Conservation (phyloP, 2,113 vertebrate genomes). For the Ibidorhyncha struthersii region DNA sequence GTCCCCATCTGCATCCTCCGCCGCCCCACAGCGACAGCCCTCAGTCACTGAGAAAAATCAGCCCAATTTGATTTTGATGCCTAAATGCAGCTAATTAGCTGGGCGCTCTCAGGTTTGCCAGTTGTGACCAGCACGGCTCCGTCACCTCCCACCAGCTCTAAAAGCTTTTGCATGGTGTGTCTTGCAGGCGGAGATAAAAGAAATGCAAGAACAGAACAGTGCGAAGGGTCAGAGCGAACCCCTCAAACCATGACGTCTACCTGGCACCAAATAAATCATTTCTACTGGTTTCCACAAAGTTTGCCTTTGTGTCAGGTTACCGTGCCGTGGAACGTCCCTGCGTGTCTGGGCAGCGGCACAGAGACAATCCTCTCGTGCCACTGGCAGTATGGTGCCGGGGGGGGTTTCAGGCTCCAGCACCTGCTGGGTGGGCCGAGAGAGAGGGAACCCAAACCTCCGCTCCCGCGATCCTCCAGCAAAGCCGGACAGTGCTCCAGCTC, state of each 20-base stretch:
- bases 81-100: background rate
- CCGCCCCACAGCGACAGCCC: background rate
- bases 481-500: background rate
- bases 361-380: fast-evolving
- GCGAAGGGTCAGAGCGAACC: background rate
- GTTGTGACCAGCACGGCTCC: background rate
- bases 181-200: background rate
- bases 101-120: background rate
- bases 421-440: background rate
- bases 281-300: background rate
- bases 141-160: background rate
- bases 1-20: background rate
- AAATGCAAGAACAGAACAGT: background rate
- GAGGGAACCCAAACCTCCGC: background rate
- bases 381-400: background rate
- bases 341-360: fast-evolving
- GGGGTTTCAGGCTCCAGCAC: background rate
- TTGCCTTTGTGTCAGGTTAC: background rate
- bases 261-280: slow-evolving; percentile 35
- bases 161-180: background rate
- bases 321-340: background rate
- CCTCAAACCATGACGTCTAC: background rate
- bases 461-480: background rate
- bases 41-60: background rate
- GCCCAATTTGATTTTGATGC: background rate